phyloP scores from a whole-genome alignment of 2,888 invertebrate genomes.

The Sinotaia quadrata region DNA sequence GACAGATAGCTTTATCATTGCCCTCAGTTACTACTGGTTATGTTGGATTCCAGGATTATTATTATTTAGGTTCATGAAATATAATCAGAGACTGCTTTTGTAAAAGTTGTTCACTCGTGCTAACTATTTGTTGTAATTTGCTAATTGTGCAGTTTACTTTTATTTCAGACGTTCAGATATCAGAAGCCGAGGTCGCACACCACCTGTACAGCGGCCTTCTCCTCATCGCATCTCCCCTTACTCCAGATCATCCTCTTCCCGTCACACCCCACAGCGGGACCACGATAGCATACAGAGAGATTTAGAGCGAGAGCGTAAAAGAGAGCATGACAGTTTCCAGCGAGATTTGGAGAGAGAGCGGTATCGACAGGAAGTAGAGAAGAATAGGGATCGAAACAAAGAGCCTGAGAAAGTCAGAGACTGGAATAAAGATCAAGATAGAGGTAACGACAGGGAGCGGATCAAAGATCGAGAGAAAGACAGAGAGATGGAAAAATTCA shows the following conservation, averaged over 20 bases:
- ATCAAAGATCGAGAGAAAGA: background rate
- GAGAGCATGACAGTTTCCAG: constrained; percentile 49
- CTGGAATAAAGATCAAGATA: background rate
- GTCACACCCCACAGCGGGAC: constrained; percentile 25
- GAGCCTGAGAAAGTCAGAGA: constrained; percentile 10
- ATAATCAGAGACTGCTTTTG: no score
- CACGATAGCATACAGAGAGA: constrained; percentile 33
- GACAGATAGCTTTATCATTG: no score
- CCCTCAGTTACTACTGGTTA: no score
- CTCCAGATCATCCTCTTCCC: constrained; percentile 19
- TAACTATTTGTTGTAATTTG: no score
- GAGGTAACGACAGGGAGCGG: background rate
- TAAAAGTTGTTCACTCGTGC: no score
- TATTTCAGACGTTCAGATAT: background rate
- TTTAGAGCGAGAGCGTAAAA: constrained; percentile 22
- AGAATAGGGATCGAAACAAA: constrained; percentile 29
- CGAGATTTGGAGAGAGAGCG: constrained; percentile 56
- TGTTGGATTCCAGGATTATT: no score
- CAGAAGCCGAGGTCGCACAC: background rate
- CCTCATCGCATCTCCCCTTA: constrained; percentile 2
- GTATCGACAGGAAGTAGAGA: constrained; percentile 55
- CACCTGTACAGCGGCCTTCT: background rate
- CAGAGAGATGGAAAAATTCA: background rate
- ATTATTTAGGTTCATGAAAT: no score
- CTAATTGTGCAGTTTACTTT: background rate